A percentile compares a stretch with the other conserved stretches of the same genome.
phyloP scores from a whole-genome alignment of 64 coral and sea anemone genomes.

The Orbicella faveolata region DNA sequence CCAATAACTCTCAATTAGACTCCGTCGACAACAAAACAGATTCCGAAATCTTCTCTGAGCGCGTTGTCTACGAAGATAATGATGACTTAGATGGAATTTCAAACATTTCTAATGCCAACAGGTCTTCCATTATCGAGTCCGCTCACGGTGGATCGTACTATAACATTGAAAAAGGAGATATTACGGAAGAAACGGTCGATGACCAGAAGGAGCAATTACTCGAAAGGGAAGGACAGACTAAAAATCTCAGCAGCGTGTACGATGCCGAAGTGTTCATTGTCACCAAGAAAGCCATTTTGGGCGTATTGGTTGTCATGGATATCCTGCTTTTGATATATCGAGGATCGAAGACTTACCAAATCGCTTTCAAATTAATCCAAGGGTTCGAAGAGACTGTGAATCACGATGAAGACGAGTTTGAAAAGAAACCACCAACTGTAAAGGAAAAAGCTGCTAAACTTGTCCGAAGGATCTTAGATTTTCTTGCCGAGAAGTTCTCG shows the following conservation, averaged over 20 bases:
- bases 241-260: constrained; percentile 47
- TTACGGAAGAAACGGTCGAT: constrained; percentile 69
- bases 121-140: constrained; percentile 54
- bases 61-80: constrained; percentile 44
- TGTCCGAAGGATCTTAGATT: constrained; percentile 23
- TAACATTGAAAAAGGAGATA: constrained; percentile 71
- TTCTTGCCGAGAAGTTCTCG: constrained; percentile 36
- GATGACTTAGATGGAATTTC: constrained; percentile 14
- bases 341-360: constrained; percentile 62
- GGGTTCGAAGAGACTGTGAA: constrained; percentile 73
- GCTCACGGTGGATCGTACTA: constrained; percentile 15
- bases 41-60: constrained; percentile 33
- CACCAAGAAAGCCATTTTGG: constrained; percentile 46
- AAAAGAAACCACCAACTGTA: neutral
- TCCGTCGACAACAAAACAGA: neutral
- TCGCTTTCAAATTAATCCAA: constrained; percentile 53
- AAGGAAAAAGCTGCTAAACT: constrained; percentile 31
- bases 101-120: constrained; percentile 41
- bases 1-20: constrained; percentile 14
- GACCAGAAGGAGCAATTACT: constrained; percentile 52
- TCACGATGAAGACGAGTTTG: constrained; percentile 57
- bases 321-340: constrained; percentile 75
- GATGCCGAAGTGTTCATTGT: constrained; percentile 51
- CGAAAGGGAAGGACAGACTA: constrained; percentile 43
- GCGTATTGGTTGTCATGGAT: constrained; percentile 59